phyloP scores from a whole-genome alignment of 2,113 vertebrate genomes.

The Corvus cornix region DNA sequence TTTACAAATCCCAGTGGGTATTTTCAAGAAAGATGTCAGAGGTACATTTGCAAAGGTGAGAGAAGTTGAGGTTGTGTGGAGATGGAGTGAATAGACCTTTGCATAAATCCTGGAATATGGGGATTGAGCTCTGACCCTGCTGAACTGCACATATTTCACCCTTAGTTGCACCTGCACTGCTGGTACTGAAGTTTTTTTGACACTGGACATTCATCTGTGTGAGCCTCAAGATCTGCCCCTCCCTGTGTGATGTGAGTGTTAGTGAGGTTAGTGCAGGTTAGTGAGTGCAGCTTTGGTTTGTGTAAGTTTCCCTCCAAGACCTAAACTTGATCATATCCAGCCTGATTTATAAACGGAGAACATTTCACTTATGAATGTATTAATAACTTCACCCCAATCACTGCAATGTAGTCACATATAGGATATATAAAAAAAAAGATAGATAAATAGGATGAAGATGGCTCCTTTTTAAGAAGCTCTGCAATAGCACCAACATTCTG shows the following conservation, averaged over 20 bases:
- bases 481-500: background rate
- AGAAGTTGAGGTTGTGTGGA: background rate
- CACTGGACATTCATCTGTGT: background rate
- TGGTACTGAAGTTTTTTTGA: rapidly evolving
- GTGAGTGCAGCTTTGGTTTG: background rate
- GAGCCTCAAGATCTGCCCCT: background rate
- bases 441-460: background rate
- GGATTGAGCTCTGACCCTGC: background rate
- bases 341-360: background rate
- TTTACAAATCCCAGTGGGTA: background rate
- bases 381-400: background rate
- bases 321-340: background rate
- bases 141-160: background rate
- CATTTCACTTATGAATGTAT: background rate
- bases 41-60: background rate
- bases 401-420: background rate
- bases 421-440: background rate
- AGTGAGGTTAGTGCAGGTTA: background rate
- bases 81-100: background rate
- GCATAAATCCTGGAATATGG: background rate
- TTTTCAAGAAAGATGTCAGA: background rate
- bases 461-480: background rate
- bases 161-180: background rate
- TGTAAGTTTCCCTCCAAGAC: background rate
- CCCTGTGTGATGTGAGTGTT: background rate